Base-by-base conservation (phyloP, 2,113 vertebrate genomes). In the Arothron firmamentum region DNA sequence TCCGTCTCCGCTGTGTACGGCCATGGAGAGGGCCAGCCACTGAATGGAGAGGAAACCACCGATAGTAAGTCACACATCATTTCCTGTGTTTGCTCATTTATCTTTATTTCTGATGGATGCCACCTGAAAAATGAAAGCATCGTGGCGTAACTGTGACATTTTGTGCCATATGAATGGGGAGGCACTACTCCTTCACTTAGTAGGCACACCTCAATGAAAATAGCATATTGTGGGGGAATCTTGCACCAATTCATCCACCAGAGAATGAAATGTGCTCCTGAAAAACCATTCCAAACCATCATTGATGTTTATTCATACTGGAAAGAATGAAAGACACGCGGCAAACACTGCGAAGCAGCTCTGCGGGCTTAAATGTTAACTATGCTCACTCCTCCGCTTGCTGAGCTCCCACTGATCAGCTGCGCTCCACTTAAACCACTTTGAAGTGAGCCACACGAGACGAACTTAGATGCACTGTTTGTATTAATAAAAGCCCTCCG, bases 41-140 rank as follows among this genome's bases (percentile, higher is more conserved):
- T 99, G 57, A 87, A 77, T 59, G 93, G 93, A 90, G 93, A 96
- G 66, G 96, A 94, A 86, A 97, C 92, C 71, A 99, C 97, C 66
- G 94, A 96, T 71, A 85, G 97, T 99, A 89, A 88, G 81, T 85
- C 20, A 47, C 74, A 80, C 65, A 41, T 49, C 5, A 11, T 15
- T 52, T 45, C 14, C 19, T 41, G 11, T 17, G 1, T 25, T 19
- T 21, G 28, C 51, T 41, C 25, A 46, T 41, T 7, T 19, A 1
- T 23, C 14, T 70, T 61, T 57, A 14, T 41, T 38, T 15, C 43
- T 46, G 34, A 21, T 12, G 45, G 38, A 10, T 5, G 11, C 48
- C 31, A 42, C 21, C n/a, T 23, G 17, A 67, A 52, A 52, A 54
- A 47, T 17, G 2, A 47, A 47, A 47, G 6, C n/a, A n/a, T 1